phyloP scores from a whole-genome alignment of 2,113 vertebrate genomes.

The Pteronura brasiliensis region DNA sequence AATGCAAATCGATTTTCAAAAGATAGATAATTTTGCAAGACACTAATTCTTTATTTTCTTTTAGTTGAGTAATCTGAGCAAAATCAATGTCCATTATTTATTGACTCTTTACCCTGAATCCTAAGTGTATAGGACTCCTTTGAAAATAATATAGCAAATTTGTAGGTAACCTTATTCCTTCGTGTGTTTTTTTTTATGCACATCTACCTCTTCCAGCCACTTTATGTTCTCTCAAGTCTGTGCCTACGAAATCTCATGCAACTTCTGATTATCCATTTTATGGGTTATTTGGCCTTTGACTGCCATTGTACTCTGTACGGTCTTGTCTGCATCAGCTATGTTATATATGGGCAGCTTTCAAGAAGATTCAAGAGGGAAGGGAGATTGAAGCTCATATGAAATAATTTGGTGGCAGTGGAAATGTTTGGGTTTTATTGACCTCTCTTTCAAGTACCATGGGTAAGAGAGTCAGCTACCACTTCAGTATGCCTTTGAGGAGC shows the following conservation, averaged over 20 bases:
- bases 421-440: background rate
- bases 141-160: background rate
- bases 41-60: background rate
- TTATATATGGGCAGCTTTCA: background rate
- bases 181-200: background rate
- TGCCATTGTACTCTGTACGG: background rate
- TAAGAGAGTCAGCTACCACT: background rate
- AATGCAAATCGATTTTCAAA: constrained; percentile 22
- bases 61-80: background rate
- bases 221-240: constrained; percentile 54
- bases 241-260: constrained; percentile 47
- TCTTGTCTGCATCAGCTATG: background rate
- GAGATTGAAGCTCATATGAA: background rate
- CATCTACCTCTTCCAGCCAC: constrained; percentile 62
- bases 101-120: constrained; percentile 25
- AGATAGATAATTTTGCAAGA: constrained; percentile 24
- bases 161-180: background rate
- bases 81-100: constrained; percentile 23
- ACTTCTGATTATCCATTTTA: background rate
- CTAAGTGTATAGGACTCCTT: background rate
- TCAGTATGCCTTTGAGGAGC: background rate
- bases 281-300: background rate
- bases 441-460: background rate
- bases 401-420: background rate
- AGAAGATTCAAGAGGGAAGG: background rate